Conservation (phyloP, 1,140 invertebrate genomes). For the Drosophila virilis region DNA sequence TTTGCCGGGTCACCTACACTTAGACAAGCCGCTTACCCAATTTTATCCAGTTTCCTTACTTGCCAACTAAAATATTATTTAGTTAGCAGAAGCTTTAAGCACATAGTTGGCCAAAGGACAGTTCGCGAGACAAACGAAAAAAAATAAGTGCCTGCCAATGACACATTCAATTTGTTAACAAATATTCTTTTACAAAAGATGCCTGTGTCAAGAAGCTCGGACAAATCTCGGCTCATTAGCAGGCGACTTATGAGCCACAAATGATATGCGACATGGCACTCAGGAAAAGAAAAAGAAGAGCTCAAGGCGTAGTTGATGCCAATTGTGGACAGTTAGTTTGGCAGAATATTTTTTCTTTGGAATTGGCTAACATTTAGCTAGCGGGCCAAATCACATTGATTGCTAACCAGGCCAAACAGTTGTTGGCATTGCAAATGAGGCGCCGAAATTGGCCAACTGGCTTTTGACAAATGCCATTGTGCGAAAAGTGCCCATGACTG, state of each 20-base stretch:
- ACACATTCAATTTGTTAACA: constrained; percentile 61
- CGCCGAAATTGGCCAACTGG: constrained; percentile 22
- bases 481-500: constrained; percentile 76
- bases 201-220: no score
- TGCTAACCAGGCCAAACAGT: constrained; percentile 56
- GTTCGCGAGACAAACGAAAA: not conserved
- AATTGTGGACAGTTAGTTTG: not conserved
- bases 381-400: constrained; percentile 56
- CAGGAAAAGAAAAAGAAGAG: not conserved
- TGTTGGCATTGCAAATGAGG: constrained; percentile 74
- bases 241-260: constrained; percentile 17
- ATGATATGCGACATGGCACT: not conserved
- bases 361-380: constrained; percentile 25
- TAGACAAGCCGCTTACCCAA: not conserved
- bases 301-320: constrained; percentile 7
- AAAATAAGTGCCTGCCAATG: constrained; percentile 57
- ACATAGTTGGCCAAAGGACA: not conserved
- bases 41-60: not conserved
- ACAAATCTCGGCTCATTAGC: constrained; percentile 54
- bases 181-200: not conserved
- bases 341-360: constrained; percentile 18
- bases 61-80: not conserved
- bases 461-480: constrained; percentile 75
- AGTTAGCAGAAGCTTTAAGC: constrained; percentile 2
- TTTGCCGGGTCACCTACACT: not conserved